Conservation (phyloP, 2,797 vertebrate genomes). For the Pangasius mekongensis region DNA sequence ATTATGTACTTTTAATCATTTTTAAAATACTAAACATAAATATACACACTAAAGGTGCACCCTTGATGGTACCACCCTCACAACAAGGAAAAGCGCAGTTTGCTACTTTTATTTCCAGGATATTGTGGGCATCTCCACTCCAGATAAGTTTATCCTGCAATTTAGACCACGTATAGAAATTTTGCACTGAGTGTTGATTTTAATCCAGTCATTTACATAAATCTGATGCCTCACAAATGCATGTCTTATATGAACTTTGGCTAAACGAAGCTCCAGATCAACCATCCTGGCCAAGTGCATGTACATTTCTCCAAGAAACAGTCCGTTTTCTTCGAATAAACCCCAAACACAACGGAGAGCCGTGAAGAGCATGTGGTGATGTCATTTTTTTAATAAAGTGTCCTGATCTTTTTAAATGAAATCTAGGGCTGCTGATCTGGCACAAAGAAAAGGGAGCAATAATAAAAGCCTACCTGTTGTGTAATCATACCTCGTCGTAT, state of each 20-base stretch:
- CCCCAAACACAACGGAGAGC: background rate
- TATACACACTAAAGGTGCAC: background rate
- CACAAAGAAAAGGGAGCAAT: background rate
- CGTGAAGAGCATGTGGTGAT: background rate
- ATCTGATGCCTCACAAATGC: background rate
- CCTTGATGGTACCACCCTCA: background rate
- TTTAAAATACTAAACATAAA: background rate
- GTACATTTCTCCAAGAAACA: background rate
- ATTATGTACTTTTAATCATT: background rate
- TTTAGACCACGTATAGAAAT: background rate
- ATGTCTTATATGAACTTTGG: background rate
- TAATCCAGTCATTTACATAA: background rate
- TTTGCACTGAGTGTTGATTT: background rate
- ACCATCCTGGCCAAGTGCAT: background rate
- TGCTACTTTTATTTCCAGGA: background rate
- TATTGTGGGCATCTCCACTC: background rate
- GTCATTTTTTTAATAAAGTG: background rate
- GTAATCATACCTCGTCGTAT: background rate
- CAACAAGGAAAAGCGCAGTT: background rate
- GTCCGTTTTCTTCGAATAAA: background rate
- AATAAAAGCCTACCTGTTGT: slow-evolving; percentile 14
- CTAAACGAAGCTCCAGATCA: background rate
- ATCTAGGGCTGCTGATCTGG: background rate
- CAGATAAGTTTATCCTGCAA: too few species aligned
- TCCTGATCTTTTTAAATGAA: background rate